A percentile compares a stretch with the other conserved stretches of the same genome.
Evolutionary conservation across 2,888 invertebrate species (phyloP).

Genomic region (Drosophila leonis): DNA sequence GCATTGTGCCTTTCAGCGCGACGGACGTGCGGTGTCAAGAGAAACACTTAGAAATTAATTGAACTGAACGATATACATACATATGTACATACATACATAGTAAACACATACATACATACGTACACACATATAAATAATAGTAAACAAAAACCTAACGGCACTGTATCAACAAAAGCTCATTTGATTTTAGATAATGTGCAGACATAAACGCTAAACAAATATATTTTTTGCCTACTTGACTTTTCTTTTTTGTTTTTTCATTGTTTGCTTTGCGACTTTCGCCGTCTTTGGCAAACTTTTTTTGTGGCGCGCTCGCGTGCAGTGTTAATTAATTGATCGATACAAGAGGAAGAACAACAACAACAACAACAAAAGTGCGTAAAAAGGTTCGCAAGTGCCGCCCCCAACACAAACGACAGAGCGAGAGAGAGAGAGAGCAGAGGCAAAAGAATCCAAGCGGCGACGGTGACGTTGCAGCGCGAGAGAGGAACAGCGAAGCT

Average conservation of each 20-base stretch:
- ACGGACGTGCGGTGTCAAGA: conserved; percentile 58
- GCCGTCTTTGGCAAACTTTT: conserved; percentile 21
- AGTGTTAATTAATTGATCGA: conserved; percentile 64
- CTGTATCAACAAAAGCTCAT: conserved; percentile 12
- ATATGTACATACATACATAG: no score
- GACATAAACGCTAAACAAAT: conserved; percentile 13
- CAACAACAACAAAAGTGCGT: conserved; percentile 30
- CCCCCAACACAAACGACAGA: conserved; percentile 39
- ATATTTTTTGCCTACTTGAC: conserved; percentile 1
- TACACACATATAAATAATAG: conserved; percentile 5
- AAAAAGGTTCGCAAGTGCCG: conserved; percentile 64
- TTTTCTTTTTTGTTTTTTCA: conserved; percentile 11
- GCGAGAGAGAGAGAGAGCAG: conserved; percentile 18
- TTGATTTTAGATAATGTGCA: conserved; percentile 35
- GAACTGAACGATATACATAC: background rate
- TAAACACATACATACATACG: no score
- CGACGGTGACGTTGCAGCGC: conserved; percentile 28
- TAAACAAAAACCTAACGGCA: conserved; percentile 11
- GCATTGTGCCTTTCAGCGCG: conserved; percentile 77
- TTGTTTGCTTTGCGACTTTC: conserved; percentile 17
- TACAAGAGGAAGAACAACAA: conserved; percentile 34
- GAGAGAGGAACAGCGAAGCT: conserved; percentile 36
- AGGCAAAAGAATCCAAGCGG: conserved; percentile 16
- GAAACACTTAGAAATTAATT: conserved; percentile 12
- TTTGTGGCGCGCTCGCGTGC: conserved; percentile 53